A percentile compares a stretch with the other conserved stretches of the same genome.
Evolutionary conservation across 2,888 invertebrate genomes (phyloP).

Genomic region (Drosophila prostipennis): DNA sequence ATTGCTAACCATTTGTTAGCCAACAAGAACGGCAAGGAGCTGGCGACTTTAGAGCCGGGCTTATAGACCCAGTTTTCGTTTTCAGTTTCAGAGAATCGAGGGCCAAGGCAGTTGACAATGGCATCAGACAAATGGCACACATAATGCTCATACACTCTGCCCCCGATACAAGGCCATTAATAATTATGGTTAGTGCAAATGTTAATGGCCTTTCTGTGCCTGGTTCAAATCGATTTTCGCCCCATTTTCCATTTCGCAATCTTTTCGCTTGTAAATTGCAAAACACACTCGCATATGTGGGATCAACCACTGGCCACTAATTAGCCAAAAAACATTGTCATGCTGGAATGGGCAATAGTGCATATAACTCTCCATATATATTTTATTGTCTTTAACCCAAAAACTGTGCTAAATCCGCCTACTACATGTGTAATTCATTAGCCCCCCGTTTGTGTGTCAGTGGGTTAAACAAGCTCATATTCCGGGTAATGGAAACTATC

Average conservation of each 20-base stretch:
- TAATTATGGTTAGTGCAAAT: conserved; percentile 72
- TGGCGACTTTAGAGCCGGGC: conserved; percentile 16
- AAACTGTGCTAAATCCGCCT: not conserved
- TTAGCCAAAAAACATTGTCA: conserved; percentile 38
- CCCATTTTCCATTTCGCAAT: conserved; percentile 36
- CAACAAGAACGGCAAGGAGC: conserved; percentile 42
- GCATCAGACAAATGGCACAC: conserved; percentile 11
- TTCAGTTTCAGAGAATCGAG: conserved; percentile 8
- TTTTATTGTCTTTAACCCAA: conserved; percentile 31
- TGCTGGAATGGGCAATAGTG: not conserved
- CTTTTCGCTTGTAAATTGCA: conserved; percentile 43
- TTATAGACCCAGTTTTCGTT: not conserved
- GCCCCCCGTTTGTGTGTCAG: conserved; percentile 29
- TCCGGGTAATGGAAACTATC: conserved; percentile 25
- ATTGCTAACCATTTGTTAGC: conserved; percentile 70
- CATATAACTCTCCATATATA: conserved; percentile 13
- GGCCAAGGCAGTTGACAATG: not conserved
- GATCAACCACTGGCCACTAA: conserved; percentile 23
- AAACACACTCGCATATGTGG: conserved; percentile 8
- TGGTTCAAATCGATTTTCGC: conserved; percentile 67
- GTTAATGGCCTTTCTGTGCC: conserved; percentile 66
- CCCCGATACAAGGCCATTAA: conserved; percentile 55
- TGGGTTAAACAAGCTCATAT: conserved; percentile 19
- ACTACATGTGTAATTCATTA: conserved; percentile 31
- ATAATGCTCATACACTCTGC: conserved; percentile 12